A percentile compares a stretch with the other conserved stretches of the same genome.
phyloP scores from a whole-genome alignment of 2,797 vertebrate genomes.

The Perdix hodgsoniae region DNA sequence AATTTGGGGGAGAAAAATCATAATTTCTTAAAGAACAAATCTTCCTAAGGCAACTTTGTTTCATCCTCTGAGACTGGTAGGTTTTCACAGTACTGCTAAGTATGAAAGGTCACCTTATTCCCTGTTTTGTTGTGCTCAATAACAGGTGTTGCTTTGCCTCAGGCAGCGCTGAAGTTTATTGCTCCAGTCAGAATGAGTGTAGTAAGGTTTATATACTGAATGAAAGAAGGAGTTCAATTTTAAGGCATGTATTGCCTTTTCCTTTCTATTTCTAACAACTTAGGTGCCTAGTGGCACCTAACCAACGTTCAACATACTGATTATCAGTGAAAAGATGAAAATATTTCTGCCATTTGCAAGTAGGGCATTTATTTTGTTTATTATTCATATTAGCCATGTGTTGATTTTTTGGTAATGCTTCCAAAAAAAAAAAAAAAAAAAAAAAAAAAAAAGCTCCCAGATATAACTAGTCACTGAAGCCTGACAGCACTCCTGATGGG shows the following conservation, averaged over 20 bases:
- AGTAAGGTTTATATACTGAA: background rate
- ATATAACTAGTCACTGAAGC: background rate
- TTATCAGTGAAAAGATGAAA: background rate
- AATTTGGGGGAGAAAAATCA: background rate
- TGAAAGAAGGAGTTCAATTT: background rate
- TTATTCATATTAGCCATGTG: background rate
- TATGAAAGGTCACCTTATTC: slow-evolving; percentile 1
- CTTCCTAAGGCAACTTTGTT: background rate
- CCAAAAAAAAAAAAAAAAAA: background rate
- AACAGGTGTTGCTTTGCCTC: background rate
- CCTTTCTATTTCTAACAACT: background rate
- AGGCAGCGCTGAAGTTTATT: background rate
- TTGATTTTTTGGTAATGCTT: background rate
- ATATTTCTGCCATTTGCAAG: background rate
- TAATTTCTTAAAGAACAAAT: background rate
- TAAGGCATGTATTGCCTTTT: background rate
- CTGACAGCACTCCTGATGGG: background rate
- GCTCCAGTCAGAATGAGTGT: background rate
- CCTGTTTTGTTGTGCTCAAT: background rate
- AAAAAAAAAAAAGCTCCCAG: background rate
- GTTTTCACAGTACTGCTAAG: slow-evolving; percentile 1
- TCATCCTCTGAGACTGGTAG: background rate
- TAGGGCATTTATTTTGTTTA: background rate
- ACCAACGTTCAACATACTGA: background rate
- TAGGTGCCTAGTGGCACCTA: background rate